These are phyloP conservation scores for Scopus umbretta DNA, from an alignment of 2,113 vertebrate genomes.

Conservation along the genomic window DNA sequence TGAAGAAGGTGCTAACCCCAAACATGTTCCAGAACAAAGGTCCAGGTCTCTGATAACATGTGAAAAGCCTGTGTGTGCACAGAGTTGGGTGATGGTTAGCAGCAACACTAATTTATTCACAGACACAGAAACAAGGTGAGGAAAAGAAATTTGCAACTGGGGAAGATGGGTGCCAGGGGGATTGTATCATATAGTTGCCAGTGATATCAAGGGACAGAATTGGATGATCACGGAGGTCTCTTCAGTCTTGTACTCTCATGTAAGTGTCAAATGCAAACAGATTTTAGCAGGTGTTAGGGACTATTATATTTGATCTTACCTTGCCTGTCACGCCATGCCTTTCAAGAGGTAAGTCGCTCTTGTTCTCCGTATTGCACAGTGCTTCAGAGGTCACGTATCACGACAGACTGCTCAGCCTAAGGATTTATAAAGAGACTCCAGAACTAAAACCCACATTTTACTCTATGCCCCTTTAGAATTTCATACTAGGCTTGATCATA, in stretches of 20 bases:
- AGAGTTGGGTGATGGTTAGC: neutral
- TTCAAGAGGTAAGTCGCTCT: neutral
- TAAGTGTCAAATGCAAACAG: neutral
- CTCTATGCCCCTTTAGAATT: neutral
- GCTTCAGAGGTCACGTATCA: neutral
- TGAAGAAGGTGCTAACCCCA: neutral
- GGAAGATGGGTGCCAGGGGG: neutral
- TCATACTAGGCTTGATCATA: neutral
- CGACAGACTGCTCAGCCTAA: neutral
- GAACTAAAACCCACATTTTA: neutral
- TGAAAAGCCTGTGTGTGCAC: neutral
- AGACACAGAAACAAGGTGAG: neutral
- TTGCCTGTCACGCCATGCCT: neutral
- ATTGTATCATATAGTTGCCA: neutral
- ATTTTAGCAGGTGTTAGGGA: neutral
- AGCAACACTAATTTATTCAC: neutral
- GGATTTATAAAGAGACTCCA: neutral
- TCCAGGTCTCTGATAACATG: neutral
- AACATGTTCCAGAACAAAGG: neutral
- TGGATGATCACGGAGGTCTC: neutral
- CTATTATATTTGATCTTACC: neutral
- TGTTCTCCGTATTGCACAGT: neutral
- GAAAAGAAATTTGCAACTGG: neutral
- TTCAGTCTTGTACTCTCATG: neutral
- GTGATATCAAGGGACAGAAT: neutral